Base-by-base conservation (phyloP, 2,113 vertebrate species). In the Malurus alboscapulatus region DNA sequence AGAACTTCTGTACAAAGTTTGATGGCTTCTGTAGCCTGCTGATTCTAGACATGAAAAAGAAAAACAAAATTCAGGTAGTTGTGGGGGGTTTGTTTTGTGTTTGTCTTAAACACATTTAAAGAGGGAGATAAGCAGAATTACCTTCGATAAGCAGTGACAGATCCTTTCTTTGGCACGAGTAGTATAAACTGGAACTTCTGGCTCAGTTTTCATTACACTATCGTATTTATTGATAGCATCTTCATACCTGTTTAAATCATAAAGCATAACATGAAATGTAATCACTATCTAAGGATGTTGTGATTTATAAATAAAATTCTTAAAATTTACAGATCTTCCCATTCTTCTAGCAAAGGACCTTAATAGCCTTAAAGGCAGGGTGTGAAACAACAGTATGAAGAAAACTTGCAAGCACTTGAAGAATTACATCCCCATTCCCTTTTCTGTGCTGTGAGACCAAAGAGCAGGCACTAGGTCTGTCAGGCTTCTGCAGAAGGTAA, bases 81-180 rank as follows among this genome's bases (percentile, higher is more conserved):
- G 36, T 36, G 34, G 7, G 69, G 19, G 18, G 32, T 32, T 25
- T 44, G 34, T 36, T 59, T 74, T 14, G 12, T 32, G 40, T 42
- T 67, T 68, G 13, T 48, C 50, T 86, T 69, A 3, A 58, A 66
- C 30, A 66, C 26, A 44, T 76, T 18, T 59, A 78, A 63, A 89
- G 54, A 65, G 14, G 1, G 42, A 77, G 15, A 42, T 15, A 44
- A 75, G 40, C 22, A 45, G 66, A 90, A 76, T 97, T 97, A 99
- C 99, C 98, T 98, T 98, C 19, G 98, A 98, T 50, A 99, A 97
- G 29, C 99, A 99, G 83, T 99, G 99, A 89, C 99, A 99, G 88
- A 99, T 99, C 73, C 99, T 98, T 95, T 99, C 98, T 96, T 99
- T 98, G 87, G 99, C 99, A 48, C 98, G 97, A 38, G 97, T 67